Evolutionary conservation across 2,888 invertebrate species (phyloP).

Genomic region (Agapostemon virescens): DNA sequence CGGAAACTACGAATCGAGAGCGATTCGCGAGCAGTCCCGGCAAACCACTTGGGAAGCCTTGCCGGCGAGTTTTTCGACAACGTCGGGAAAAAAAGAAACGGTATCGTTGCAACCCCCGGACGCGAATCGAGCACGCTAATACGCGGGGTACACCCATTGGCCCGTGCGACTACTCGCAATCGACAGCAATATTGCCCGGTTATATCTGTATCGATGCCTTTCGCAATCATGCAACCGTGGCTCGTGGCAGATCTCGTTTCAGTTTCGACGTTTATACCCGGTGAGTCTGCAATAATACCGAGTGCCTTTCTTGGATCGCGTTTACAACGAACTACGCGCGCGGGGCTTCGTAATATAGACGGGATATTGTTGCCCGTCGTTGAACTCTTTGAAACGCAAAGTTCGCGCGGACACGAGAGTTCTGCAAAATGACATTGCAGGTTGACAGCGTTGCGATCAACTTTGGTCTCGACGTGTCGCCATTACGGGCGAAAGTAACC

Average conservation of each 20-base stretch:
- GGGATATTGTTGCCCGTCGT: slow-evolving; percentile 15
- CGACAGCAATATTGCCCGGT: slow-evolving; percentile 53
- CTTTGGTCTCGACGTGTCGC: background rate
- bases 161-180: slow-evolving; percentile 31
- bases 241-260: slow-evolving; percentile 59
- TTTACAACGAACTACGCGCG: slow-evolving; percentile 63
- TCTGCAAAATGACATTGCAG: background rate
- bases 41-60: too few species aligned
- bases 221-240: slow-evolving; percentile 49
- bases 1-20: background rate
- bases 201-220: slow-evolving; percentile 43
- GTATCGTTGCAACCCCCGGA: background rate
- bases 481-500: too few species aligned
- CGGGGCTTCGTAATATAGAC: slow-evolving; percentile 56
- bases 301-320: slow-evolving; percentile 41
- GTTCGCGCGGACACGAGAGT: background rate
- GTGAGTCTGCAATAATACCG: slow-evolving; percentile 64
- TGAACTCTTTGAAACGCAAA: background rate
- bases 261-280: slow-evolving; percentile 52
- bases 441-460: background rate
- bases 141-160: slow-evolving; percentile 33
- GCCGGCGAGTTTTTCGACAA: slow-evolving; percentile 28
- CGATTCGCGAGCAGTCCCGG: background rate
- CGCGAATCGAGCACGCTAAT: slow-evolving; percentile 35
- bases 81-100: background rate